Conservation (phyloP, 64 coral and sea anemone species). For the Anthopleura sola region DNA sequence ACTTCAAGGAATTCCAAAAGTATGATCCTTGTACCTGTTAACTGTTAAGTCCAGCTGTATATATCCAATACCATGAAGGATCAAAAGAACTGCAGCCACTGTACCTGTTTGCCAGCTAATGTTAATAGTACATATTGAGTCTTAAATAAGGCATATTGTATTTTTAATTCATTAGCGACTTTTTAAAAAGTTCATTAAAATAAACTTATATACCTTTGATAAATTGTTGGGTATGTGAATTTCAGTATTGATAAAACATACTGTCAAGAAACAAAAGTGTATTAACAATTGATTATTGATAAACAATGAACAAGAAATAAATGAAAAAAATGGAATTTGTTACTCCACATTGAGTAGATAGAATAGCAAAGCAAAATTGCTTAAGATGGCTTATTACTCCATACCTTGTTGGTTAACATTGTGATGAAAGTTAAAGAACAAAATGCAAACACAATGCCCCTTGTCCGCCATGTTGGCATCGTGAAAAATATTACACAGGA, state of each 20-base stretch:
- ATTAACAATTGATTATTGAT: too few relatives aligned
- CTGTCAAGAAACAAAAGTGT: slow-evolving; percentile 27
- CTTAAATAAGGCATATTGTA: too few relatives aligned
- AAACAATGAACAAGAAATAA: too few relatives aligned
- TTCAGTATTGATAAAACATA: slow-evolving; percentile 70
- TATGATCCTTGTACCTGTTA: slow-evolving; percentile 33
- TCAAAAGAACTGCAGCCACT: slow-evolving; percentile 37
- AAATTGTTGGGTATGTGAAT: slow-evolving; percentile 86
- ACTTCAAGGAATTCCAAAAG: neutral
- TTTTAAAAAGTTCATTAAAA: too few relatives aligned
- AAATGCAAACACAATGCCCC: slow-evolving; percentile 8
- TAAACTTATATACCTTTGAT: slow-evolving; percentile 64
- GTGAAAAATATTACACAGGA: neutral
- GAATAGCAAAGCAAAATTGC: too few relatives aligned
- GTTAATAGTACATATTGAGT: neutral
- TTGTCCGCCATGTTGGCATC: slow-evolving; percentile 81
- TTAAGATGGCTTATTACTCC: too few relatives aligned
- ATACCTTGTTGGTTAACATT: slow-evolving; percentile 80
- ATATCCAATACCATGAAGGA: slow-evolving; percentile 62
- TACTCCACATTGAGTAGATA: too few relatives aligned
- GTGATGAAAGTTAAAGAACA: slow-evolving; percentile 50
- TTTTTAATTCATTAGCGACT: too few relatives aligned
- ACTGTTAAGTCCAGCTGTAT: slow-evolving; percentile 51
- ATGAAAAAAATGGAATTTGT: too few relatives aligned
- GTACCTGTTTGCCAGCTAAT: slow-evolving; percentile 78